Evolutionary conservation across 2,113 vertebrate species (phyloP), one percentile per base, ranked within the genome.

Genomic region (Cochlearius cochlearius): DNA sequence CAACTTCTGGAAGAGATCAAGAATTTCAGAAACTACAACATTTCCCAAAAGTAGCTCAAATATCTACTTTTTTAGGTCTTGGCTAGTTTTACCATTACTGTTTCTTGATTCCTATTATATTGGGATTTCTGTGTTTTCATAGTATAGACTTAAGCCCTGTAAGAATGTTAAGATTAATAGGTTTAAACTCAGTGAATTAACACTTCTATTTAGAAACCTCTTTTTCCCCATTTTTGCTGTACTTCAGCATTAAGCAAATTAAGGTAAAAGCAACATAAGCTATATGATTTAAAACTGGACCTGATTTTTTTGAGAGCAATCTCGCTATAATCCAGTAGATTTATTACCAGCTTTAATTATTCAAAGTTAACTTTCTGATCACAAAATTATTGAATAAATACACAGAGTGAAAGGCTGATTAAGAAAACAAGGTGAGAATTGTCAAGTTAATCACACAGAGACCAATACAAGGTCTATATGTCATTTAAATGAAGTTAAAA

Each of bases 151-250:
- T 30, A 86, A 89, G 53, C 14, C 5, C 20, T 64, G 20, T 17
- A 87, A 63, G 29, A 82, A 21, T 13, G 21, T 79, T 30, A 39
- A 30, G 6, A 56, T 47, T 64, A 27, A 81, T 47, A 78, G 9
- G 63, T 2, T 4, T 22, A 60, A 53, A 47, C 12, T 32, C 12
- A 41, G 74, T 77, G 7, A 58, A 47, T 36, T 68, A 82, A 60
- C 41, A 84, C 5, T 11, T 68, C 7, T 47, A 17, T 34, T 52
- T 38, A 59, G 39, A 92, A 92, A 18, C 3, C 5, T 29, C 43
- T 8, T 8, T 0, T 0, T 3, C 13, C 4, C 25, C 1, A 7
- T 13, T 60, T 73, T 43, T 73, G 6, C 50, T 56, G 23, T 36
- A 21, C 20, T 77, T 83, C 14, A 63, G 21, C 10, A 63, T 50